Conservation (phyloP, 2,113 vertebrate genomes). For the Hassar affinis region DNA sequence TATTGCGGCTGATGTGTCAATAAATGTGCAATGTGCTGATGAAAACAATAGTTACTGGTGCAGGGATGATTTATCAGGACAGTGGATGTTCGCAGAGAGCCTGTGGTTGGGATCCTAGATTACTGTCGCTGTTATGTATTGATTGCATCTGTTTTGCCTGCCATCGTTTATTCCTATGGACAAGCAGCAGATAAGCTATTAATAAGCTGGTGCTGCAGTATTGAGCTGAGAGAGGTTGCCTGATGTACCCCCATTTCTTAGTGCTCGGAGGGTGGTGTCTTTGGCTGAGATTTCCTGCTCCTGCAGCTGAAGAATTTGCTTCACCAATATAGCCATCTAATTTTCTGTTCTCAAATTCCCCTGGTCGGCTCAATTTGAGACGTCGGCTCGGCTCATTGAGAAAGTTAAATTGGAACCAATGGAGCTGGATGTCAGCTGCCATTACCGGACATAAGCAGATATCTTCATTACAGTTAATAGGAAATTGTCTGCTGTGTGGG, state of each 20-base stretch:
- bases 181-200: constrained; percentile 64
- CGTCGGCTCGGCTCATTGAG: constrained; percentile 73
- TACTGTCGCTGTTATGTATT: constrained; percentile 60
- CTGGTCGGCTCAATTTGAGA: constrained; percentile 75
- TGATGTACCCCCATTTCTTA: constrained; percentile 54
- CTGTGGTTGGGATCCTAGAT: constrained; percentile 43
- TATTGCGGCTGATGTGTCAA: constrained; percentile 21
- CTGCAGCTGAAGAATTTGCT: constrained; percentile 66
- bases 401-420: constrained; percentile 79
- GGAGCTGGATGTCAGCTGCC: constrained; percentile 71
- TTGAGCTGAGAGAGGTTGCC: constrained; percentile 62
- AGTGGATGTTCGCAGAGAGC: constrained; percentile 30
- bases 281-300: constrained; percentile 59
- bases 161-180: constrained; percentile 60
- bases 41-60: constrained; percentile 42
- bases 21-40: constrained; percentile 36
- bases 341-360: constrained; percentile 78
- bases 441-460: constrained; percentile 79
- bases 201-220: constrained; percentile 63
- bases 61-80: constrained; percentile 51
- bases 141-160: constrained; percentile 63
- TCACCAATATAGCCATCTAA: constrained; percentile 69
- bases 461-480: constrained; percentile 76
- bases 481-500: constrained; percentile 66
- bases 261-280: constrained; percentile 43